Evolutionary conservation across 2,113 vertebrate species (phyloP).

Genomic region (Mobula hypostoma): DNA sequence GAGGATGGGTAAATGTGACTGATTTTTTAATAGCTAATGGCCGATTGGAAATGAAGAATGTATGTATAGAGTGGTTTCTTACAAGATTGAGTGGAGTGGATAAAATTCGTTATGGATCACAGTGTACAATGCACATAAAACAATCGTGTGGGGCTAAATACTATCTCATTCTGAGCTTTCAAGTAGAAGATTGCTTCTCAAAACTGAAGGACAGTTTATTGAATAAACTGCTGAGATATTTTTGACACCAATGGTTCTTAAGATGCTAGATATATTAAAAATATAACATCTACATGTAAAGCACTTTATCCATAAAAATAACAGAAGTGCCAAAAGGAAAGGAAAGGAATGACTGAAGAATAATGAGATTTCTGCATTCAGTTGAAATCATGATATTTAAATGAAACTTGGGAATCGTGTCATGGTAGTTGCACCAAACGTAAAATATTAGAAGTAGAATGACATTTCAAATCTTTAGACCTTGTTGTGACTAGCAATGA

Average conservation of each 20-base stretch:
- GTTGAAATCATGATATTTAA: neutral
- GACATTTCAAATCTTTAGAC: neutral
- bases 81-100: neutral
- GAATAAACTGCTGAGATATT: neutral
- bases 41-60: neutral
- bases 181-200: too few species aligned
- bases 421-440: neutral
- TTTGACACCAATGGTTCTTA: neutral
- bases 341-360: neutral
- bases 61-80: neutral
- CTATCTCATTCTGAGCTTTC: neutral
- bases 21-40: neutral
- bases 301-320: neutral
- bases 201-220: neutral
- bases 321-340: neutral
- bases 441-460: neutral
- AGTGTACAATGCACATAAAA: neutral
- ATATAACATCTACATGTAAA: neutral
- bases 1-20: neutral
- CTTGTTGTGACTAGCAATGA: neutral
- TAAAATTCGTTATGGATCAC: neutral
- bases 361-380: conserved; percentile 28
- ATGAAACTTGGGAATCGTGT: neutral
- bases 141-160: neutral
- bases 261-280: neutral